Percentiles rank a stretch among this genome's conserved stretches.
Conservation (phyloP, 2,797 vertebrate genomes). For the Crypturellus tataupa region DNA sequence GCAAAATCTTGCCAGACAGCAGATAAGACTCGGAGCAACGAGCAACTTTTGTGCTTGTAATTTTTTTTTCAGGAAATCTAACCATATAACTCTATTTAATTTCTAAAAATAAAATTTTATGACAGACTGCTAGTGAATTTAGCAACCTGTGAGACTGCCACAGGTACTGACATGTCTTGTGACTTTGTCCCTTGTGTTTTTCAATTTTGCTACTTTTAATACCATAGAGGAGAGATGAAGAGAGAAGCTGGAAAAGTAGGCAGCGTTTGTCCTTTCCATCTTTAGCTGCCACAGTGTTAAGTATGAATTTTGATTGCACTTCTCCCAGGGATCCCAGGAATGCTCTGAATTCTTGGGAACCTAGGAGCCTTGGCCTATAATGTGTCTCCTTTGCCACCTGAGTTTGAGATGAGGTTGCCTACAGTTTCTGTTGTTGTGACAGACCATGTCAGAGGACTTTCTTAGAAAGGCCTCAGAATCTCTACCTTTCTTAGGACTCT, state of each 20-base stretch:
- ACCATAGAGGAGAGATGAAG: not conserved
- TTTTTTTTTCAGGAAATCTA: not conserved
- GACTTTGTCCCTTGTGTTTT: not conserved
- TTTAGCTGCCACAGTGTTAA: not conserved
- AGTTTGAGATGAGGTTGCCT: not conserved
- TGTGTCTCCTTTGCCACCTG: not conserved
- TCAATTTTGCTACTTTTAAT: not conserved
- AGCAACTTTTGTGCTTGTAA: not conserved
- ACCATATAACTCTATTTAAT: not conserved
- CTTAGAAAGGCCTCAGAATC: not conserved
- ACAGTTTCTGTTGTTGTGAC: not conserved
- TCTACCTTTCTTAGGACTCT: not conserved
- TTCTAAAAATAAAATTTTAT: conserved; percentile 2
- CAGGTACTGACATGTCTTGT: not conserved
- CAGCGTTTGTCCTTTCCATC: not conserved
- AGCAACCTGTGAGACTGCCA: not conserved
- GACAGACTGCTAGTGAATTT: not conserved
- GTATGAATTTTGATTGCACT: not conserved
- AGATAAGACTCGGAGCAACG: not conserved
- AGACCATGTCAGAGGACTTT: too few relatives aligned
- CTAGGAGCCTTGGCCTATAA: not conserved
- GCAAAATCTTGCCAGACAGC: not conserved
- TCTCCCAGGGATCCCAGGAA: not conserved
- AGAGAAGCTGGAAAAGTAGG: not conserved
- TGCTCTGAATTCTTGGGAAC: not conserved